Base-by-base conservation (phyloP, 2,113 vertebrate genomes). In the Nipponia nippon region DNA sequence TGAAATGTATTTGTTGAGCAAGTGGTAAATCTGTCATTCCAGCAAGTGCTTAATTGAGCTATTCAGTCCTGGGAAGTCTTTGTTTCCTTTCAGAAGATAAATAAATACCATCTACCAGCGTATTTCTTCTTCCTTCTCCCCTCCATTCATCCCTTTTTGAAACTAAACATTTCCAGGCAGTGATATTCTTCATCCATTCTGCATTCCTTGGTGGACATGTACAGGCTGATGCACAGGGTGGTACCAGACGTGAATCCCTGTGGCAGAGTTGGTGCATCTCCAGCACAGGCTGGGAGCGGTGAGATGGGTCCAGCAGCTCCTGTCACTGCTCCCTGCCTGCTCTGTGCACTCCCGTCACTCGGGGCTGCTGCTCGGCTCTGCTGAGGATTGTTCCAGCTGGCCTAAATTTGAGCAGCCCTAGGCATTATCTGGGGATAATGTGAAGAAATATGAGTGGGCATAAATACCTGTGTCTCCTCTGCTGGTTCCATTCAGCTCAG, bases 131-230 rank as follows among this genome's bases (percentile, higher is more conserved):
- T 49, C 49, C 66, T 59, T 22, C 32, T 32, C n/a, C 13, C 3
- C 44, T 66, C 69, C 73, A 26, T 88, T 50, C 70, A n/a, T 47
- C 21, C n/a, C 34, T 44, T 53, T 71, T 17, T 2, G 9, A 40
- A 58, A 16, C 3, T 1, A 8, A 42, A 7, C 14, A 0, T 19
- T 72, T 46, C 58, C 63, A 61, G 77, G 72, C 58, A 16, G 19
- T 6, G 40, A 3, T 20, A 5, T 26, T 62, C 40, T 25, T 17
- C 19, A 3, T 4, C 19, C n/a, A 0, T 32, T 6, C 16, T 7
- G 18, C 23, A 0, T 18, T 10, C 18, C 32, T 10, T 11, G 10
- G 40, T 2, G 14, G n/a, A 3, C 0, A 1, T 4, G 22, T 4
- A 4, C 21, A 14, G 58, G 34, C 47, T 40, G 36, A 23, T 1